Conservation (phyloP, 2,797 vertebrate species). For the Enteromius radiatus region DNA sequence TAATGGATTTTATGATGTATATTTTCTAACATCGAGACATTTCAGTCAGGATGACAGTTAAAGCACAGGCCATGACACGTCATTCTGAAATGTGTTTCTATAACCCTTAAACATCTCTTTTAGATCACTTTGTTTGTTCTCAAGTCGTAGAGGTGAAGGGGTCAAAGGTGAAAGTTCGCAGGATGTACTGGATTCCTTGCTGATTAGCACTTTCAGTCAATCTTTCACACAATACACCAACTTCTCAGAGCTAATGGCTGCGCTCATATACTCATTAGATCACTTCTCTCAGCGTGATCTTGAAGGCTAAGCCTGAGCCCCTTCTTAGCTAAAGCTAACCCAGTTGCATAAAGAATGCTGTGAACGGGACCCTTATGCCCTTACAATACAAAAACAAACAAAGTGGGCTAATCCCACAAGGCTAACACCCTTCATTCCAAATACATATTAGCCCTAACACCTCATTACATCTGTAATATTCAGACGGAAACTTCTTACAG, state of each 20-base stretch:
- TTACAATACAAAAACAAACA: slow-evolving; percentile 58
- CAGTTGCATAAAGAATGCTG: slow-evolving; percentile 44
- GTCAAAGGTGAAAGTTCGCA: slow-evolving; percentile 23
- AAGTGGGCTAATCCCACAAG: slow-evolving; percentile 47
- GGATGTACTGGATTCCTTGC: slow-evolving; percentile 41
- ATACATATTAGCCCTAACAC: slow-evolving; percentile 56
- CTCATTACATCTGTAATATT: slow-evolving; percentile 45
- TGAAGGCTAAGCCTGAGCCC: slow-evolving; percentile 37
- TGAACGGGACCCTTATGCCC: slow-evolving; percentile 46
- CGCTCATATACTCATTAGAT: slow-evolving; percentile 52
- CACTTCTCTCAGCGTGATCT: slow-evolving; percentile 49
- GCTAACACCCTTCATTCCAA: slow-evolving; percentile 50
- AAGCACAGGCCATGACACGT: background rate
- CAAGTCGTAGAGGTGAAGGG: slow-evolving; percentile 23
- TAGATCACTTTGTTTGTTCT: slow-evolving; percentile 22
- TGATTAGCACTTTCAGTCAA: slow-evolving; percentile 7
- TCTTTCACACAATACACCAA: background rate
- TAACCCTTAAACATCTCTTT: slow-evolving; percentile 23
- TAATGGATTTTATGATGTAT: background rate
- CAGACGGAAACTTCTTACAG: slow-evolving; percentile 7
- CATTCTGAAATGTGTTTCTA: slow-evolving; percentile 21
- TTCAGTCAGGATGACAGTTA: background rate
- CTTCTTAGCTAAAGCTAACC: slow-evolving; percentile 48
- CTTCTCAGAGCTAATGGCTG: background rate
- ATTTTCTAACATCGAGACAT: background rate